Evolutionary conservation across 1,140 invertebrate genomes (phyloP).

Genomic region (Phthorimaea operculella): DNA sequence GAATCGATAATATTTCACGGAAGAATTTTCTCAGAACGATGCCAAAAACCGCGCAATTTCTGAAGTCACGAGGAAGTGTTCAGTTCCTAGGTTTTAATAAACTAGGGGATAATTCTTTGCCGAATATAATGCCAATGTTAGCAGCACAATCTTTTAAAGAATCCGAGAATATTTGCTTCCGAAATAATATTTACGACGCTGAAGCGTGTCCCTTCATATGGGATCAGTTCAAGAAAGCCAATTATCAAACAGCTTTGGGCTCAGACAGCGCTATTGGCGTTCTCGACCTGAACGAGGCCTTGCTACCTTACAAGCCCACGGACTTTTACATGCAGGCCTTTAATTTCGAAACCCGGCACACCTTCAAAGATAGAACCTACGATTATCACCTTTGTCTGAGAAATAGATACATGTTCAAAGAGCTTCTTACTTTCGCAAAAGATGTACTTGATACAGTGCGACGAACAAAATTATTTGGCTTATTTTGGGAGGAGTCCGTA

Average conservation of each 20-base stretch:
- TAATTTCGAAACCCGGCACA: slow-evolving; percentile 68
- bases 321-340: slow-evolving; percentile 84
- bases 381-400: slow-evolving; percentile 69
- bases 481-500: slow-evolving; percentile 79
- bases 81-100: slow-evolving; percentile 81
- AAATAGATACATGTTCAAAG: slow-evolving; percentile 60
- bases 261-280: slow-evolving; percentile 76
- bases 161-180: slow-evolving; percentile 67
- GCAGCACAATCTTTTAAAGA: slow-evolving; percentile 70
- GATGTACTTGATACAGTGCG: background rate
- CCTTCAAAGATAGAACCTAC: slow-evolving; percentile 59
- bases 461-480: slow-evolving; percentile 70
- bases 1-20: slow-evolving; percentile 22
- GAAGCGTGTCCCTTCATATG: slow-evolving; percentile 76
- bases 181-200: slow-evolving; percentile 14
- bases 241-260: slow-evolving; percentile 78
- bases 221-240: slow-evolving; percentile 75
- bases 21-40: slow-evolving; percentile 25
- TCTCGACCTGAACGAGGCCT: slow-evolving; percentile 75
- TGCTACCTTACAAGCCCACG: slow-evolving; percentile 80
- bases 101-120: slow-evolving; percentile 81
- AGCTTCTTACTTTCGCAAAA: slow-evolving; percentile 39
- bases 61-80: slow-evolving; percentile 11
- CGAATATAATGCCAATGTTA: slow-evolving; percentile 78
- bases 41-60: slow-evolving; percentile 17